Percentiles rank a stretch among this genome's conserved stretches.
phyloP scores from a whole-genome alignment of 2,797 vertebrate species.

The Sebastes alutus region DNA sequence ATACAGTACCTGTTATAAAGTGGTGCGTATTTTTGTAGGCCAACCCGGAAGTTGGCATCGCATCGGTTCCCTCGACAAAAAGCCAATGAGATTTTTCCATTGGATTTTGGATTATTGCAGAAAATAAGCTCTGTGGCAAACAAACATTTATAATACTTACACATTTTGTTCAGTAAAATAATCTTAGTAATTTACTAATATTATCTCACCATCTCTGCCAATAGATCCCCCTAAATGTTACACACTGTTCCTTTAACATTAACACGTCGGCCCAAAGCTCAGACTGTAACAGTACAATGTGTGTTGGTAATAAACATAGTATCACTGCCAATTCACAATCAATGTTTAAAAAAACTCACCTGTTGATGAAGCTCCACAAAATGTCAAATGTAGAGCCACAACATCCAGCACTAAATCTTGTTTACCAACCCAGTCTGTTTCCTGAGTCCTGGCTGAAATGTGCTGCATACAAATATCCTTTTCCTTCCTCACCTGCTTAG shows the following conservation, averaged over 20 bases:
- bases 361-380: neutral
- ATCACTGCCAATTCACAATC: neutral
- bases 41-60: too few species aligned
- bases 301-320: neutral
- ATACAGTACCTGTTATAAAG: too few species aligned
- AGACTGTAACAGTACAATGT: neutral
- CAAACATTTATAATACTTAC: too few species aligned
- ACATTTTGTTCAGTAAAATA: too few species aligned
- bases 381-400: neutral
- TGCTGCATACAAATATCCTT: neutral
- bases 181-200: too few species aligned
- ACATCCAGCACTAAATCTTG: neutral
- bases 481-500: neutral
- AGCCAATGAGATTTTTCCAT: too few species aligned
- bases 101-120: too few species aligned
- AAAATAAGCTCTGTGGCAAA: too few species aligned
- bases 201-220: neutral
- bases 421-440: slow-evolving; percentile 1
- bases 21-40: too few species aligned
- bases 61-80: too few species aligned
- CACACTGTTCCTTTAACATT: neutral
- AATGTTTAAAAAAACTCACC: neutral
- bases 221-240: neutral
- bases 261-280: neutral
- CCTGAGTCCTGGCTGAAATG: neutral